phyloP scores from a whole-genome alignment of 2,113 vertebrate genomes.

The Leucosticte australis region DNA sequence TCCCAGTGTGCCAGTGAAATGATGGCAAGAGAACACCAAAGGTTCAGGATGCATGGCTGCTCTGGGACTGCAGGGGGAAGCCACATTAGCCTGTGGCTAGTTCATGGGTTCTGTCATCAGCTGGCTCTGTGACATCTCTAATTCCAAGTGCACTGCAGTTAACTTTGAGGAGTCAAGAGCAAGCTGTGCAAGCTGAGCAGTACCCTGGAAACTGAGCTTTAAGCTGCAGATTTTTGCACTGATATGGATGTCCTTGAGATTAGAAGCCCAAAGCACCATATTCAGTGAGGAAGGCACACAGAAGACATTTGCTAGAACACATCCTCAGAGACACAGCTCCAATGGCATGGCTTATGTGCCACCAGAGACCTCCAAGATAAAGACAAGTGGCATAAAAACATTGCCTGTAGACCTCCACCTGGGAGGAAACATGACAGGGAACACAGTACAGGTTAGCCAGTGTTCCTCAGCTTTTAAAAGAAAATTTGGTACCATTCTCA shows the following conservation, averaged over 20 bases:
- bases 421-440: background rate
- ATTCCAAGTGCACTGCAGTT: background rate
- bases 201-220: background rate
- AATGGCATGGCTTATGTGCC: background rate
- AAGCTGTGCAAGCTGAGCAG: background rate
- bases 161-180: background rate
- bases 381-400: background rate
- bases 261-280: background rate
- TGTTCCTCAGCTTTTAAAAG: background rate
- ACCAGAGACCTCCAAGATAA: background rate
- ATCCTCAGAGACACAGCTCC: fast-evolving
- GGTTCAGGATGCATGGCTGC: background rate
- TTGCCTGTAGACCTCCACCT: background rate
- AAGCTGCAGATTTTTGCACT: background rate
- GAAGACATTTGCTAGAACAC: background rate
- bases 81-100: fast-evolving
- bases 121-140: background rate
- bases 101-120: background rate
- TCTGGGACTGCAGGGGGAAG: background rate
- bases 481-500: background rate
- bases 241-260: background rate
- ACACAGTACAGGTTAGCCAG: background rate
- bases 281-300: background rate
- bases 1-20: background rate
- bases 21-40: background rate